Evolutionary conservation across 2,113 vertebrate species (phyloP).

Genomic region (Phalacrocorax brasilianus): DNA sequence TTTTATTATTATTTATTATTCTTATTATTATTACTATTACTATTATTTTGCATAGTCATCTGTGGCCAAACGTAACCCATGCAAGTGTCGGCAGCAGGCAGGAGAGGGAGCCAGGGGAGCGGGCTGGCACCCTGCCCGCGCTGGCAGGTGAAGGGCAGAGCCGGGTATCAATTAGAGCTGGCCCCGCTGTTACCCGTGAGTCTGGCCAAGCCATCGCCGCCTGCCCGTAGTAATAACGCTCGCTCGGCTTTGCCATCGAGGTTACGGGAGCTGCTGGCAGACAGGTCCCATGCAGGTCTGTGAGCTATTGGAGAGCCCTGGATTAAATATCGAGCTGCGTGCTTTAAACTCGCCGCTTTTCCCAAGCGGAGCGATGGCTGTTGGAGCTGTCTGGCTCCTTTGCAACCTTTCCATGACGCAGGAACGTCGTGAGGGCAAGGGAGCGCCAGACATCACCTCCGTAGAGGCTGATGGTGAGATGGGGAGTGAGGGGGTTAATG

Average conservation of each 20-base stretch:
- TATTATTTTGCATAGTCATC: background rate
- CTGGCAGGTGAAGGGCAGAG: conserved; percentile 13
- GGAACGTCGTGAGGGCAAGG: background rate
- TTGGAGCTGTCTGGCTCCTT: conserved; percentile 18
- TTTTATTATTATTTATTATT: background rate
- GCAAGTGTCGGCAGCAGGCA: background rate
- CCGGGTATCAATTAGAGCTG: background rate
- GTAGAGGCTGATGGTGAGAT: background rate
- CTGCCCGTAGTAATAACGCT: background rate
- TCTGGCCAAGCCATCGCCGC: background rate
- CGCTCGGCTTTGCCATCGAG: background rate
- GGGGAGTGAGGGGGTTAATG: background rate
- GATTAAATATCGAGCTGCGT: conserved; percentile 39
- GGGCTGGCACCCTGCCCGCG: background rate
- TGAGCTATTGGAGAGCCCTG: conserved; percentile 59
- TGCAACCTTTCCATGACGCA: background rate
- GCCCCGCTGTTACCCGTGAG: background rate
- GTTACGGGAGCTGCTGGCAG: conserved; percentile 30
- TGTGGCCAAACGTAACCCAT: accelerated
- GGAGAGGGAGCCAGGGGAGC: conserved; percentile 29
- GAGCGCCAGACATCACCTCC: accelerated
- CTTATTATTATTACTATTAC: no score
- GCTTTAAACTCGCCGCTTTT: background rate
- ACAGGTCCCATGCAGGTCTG: conserved; percentile 11
- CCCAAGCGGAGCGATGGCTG: background rate